These are phyloP conservation scores for Altica lythri DNA, from an alignment of 2,888 invertebrate genomes.

Conservation along the genomic window DNA sequence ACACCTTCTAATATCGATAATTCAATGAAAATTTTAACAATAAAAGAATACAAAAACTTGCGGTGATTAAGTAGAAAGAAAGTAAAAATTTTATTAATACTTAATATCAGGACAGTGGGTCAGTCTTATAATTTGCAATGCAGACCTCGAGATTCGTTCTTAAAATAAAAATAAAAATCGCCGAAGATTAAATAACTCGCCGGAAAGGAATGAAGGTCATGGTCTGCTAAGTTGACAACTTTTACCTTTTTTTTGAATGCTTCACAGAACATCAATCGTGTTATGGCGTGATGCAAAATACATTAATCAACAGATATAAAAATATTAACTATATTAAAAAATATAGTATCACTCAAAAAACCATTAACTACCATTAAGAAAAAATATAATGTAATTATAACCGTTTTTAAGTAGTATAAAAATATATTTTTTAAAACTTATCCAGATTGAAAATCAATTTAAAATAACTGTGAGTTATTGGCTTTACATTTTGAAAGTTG, in stretches of 20 bases:
- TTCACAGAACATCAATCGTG: too few relatives aligned
- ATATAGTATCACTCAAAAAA: too few relatives aligned
- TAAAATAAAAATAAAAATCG: conserved; percentile 3
- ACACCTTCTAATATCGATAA: background rate
- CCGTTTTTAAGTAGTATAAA: too few relatives aligned
- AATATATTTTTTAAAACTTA: too few relatives aligned
- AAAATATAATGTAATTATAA: too few relatives aligned
- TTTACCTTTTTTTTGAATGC: conserved; percentile 7
- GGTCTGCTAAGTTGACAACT: conserved; percentile 13
- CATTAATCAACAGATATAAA: too few relatives aligned
- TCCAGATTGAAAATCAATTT: too few relatives aligned
- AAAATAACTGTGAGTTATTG: too few relatives aligned
- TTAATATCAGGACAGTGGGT: conserved; percentile 15
- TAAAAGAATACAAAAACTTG: background rate
- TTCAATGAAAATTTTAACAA: background rate
- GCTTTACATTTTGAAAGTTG: too few relatives aligned
- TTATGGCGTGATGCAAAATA: too few relatives aligned
- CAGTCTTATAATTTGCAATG: conserved; percentile 8
- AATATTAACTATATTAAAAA: too few relatives aligned
- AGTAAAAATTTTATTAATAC: conserved; percentile 10
- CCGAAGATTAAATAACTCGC: conserved; percentile 13
- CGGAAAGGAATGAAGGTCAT: conserved; percentile 15
- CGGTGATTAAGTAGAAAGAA: conserved; percentile 3
- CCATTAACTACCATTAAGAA: too few relatives aligned
- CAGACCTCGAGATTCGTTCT: background rate